Conservation (phyloP, 2,113 vertebrate species). For the Heterochromis multidens region DNA sequence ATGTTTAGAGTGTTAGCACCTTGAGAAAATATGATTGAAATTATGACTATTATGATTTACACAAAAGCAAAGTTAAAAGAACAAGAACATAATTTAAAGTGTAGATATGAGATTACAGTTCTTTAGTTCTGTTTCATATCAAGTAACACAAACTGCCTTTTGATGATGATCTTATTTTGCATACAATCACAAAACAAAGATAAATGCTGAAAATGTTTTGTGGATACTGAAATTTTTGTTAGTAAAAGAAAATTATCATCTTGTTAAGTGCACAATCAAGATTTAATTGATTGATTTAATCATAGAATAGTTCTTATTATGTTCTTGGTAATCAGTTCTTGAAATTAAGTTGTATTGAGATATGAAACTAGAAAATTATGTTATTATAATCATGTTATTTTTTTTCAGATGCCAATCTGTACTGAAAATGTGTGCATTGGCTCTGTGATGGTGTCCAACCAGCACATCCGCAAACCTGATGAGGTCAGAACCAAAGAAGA, state of each 20-base stretch:
- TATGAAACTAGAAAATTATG: neutral
- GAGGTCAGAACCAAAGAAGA: slow-evolving; percentile 83
- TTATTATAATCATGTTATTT: neutral
- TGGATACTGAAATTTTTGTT: neutral
- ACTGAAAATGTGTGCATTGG: slow-evolving; percentile 86
- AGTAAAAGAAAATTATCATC: neutral
- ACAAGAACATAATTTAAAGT: neutral
- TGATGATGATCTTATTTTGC: neutral
- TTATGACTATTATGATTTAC: accelerated
- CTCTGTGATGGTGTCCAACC: slow-evolving; percentile 85
- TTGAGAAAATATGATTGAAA: neutral
- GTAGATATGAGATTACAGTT: neutral
- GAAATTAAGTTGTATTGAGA: neutral
- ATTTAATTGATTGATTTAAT: neutral
- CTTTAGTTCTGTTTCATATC: neutral
- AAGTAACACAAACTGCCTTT: neutral
- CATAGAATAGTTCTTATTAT: neutral
- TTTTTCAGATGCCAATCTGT: slow-evolving; percentile 82
- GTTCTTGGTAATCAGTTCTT: neutral
- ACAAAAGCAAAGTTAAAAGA: neutral
- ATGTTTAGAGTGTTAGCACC: neutral
- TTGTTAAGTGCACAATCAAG: neutral
- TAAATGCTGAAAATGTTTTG: neutral
- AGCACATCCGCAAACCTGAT: slow-evolving; percentile 79
- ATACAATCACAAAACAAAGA: neutral